Evolutionary conservation across 2,113 vertebrate genomes (phyloP).

Genomic region (Hippoglossus stenolepis): DNA sequence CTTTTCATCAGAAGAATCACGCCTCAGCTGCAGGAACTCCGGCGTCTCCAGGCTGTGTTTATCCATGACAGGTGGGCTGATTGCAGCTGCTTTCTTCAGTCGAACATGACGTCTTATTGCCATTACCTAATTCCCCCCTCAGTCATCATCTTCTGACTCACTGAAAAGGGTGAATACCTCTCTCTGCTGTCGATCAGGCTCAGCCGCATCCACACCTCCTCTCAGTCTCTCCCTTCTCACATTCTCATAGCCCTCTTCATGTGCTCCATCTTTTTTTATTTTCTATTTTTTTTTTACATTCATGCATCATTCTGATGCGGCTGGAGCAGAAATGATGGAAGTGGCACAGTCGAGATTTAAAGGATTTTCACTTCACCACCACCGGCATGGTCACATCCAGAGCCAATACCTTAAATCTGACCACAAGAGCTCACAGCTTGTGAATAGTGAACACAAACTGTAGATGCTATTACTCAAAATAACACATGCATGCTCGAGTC

Average conservation of each 20-base stretch:
- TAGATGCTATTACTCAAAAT: too few species aligned
- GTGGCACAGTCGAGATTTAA: background rate
- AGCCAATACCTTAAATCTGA: too few species aligned
- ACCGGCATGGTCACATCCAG: too few species aligned
- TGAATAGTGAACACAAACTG: too few species aligned
- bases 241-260: slow-evolving; percentile 11
- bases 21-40: slow-evolving; percentile 47
- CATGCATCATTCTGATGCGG: slow-evolving; percentile 10
- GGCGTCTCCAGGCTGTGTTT: slow-evolving; percentile 50
- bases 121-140: slow-evolving; percentile 57
- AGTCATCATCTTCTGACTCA: slow-evolving; percentile 55
- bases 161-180: slow-evolving; percentile 28
- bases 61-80: slow-evolving; percentile 66
- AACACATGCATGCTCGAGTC: too few species aligned
- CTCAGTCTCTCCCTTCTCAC: slow-evolving; percentile 10
- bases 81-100: slow-evolving; percentile 60
- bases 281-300: background rate
- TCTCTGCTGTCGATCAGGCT: slow-evolving; percentile 44
- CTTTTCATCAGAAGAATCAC: slow-evolving; percentile 61
- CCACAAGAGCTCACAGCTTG: too few species aligned
- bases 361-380: slow-evolving; percentile 15
- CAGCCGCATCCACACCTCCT: slow-evolving; percentile 21
- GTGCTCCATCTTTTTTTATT: slow-evolving; percentile 4
- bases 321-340: slow-evolving; percentile 2
- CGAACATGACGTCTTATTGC: slow-evolving; percentile 65